Evolutionary conservation across 2,888 invertebrate genomes (phyloP).

Genomic region (Cyrtodaria siliqua): DNA sequence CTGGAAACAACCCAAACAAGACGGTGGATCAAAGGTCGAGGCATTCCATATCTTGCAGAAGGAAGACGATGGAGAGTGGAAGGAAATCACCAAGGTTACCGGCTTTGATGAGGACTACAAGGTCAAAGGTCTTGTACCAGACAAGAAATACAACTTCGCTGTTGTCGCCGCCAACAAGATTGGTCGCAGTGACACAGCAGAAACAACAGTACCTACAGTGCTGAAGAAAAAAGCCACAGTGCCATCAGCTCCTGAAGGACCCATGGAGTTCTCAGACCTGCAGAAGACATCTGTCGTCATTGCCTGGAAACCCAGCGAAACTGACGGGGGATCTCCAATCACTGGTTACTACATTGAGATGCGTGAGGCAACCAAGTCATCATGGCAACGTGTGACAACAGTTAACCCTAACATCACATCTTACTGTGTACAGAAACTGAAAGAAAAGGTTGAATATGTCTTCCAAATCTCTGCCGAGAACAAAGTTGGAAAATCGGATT

Average conservation of each 20-base stretch:
- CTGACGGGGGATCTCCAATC: conserved; percentile 84
- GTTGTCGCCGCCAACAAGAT: conserved; percentile 84
- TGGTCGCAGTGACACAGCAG: conserved; percentile 74
- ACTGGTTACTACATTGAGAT: conserved; percentile 87
- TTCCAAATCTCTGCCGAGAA: conserved; percentile 85
- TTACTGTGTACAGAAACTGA: conserved; percentile 77
- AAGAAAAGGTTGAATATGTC: conserved; percentile 78
- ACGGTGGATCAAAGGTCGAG: conserved; percentile 82
- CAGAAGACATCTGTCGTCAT: conserved; percentile 76
- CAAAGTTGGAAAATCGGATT: conserved; percentile 87
- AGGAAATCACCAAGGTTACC: conserved; percentile 72
- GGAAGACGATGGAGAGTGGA: conserved; percentile 75
- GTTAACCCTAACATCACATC: conserved; percentile 87
- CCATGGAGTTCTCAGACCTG: conserved; percentile 75
- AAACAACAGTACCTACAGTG: conserved; percentile 71
- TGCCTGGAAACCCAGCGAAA: conserved; percentile 86
- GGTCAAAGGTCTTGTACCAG: conserved; percentile 74
- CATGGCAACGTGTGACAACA: conserved; percentile 76
- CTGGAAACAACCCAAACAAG: conserved; percentile 81
- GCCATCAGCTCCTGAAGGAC: conserved; percentile 77
- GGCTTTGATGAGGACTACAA: conserved; percentile 72
- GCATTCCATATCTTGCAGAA: conserved; percentile 75
- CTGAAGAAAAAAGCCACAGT: conserved; percentile 73
- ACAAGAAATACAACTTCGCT: conserved; percentile 83
- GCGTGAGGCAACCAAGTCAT: conserved; percentile 87